Conservation (phyloP, 2,113 vertebrate genomes). For the Lycaon pictus region DNA sequence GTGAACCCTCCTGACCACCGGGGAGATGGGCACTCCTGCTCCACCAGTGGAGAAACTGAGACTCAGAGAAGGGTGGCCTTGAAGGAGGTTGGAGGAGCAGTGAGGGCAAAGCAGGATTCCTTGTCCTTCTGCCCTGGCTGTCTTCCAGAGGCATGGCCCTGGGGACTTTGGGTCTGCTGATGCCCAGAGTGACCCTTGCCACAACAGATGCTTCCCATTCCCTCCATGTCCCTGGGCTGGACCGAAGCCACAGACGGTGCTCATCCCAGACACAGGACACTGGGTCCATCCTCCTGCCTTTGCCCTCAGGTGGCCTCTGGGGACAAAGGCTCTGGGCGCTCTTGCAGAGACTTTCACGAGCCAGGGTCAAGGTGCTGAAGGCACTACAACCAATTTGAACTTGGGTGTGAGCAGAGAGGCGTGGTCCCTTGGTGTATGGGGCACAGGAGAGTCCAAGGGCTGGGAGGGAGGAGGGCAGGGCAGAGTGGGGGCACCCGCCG, state of each 20-base stretch:
- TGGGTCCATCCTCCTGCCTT: neutral
- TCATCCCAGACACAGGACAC: neutral
- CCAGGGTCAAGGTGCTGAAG: rapidly evolving
- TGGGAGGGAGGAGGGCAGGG: neutral
- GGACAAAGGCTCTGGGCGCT: neutral
- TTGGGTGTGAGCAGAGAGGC: rapidly evolving
- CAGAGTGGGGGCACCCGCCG: neutral
- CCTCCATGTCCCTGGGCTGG: neutral
- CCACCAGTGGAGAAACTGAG: neutral
- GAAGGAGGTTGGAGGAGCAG: neutral
- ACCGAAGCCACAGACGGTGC: neutral
- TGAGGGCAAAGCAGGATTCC: neutral
- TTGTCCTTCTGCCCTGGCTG: neutral
- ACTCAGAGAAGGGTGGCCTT: neutral
- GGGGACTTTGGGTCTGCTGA: rapidly evolving
- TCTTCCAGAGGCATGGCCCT: neutral
- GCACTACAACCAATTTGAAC: neutral
- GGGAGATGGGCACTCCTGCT: neutral
- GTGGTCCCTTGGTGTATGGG: neutral
- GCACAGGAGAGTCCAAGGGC: neutral
- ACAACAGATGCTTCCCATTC: neutral
- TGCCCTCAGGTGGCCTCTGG: neutral
- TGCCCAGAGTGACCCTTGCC: neutral
- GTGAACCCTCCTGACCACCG: neutral
- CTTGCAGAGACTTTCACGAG: neutral